Conservation (phyloP, 2,888 invertebrate genomes). For the Scaptodrosophila latifasciaeformis region DNA sequence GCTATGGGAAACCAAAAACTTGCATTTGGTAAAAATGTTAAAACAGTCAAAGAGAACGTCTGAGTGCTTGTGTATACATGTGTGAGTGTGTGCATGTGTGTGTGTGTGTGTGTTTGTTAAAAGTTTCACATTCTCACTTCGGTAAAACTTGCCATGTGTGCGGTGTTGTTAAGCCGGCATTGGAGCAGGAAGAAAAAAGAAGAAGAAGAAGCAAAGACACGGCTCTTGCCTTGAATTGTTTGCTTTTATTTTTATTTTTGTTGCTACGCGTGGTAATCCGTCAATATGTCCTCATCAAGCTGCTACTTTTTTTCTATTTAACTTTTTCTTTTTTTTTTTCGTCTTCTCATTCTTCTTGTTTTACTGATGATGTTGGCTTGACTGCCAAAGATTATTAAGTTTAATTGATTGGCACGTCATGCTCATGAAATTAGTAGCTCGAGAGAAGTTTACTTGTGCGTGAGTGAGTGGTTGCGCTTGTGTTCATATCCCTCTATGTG, state of each 20-base stretch:
- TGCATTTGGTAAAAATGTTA: slow-evolving; percentile 23
- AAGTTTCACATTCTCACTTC: slow-evolving; percentile 27
- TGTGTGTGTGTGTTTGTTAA: slow-evolving; percentile 8
- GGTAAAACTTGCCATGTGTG: no score
- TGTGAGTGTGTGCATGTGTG: slow-evolving; percentile 6
- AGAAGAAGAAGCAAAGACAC: no score
- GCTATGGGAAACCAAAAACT: slow-evolving; percentile 36
- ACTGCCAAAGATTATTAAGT: slow-evolving; percentile 30
- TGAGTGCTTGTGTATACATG: slow-evolving; percentile 13
- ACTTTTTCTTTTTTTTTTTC: no score
- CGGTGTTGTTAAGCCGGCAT: no score
- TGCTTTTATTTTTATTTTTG: neutral
- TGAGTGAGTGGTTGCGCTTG: no score
- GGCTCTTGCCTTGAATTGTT: no score
- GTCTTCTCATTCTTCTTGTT: slow-evolving; percentile 4
- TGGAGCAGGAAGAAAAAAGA: no score
- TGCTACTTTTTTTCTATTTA: neutral
- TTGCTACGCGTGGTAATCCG: neutral
- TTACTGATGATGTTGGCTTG: neutral
- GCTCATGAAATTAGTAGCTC: no score
- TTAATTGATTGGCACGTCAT: slow-evolving; percentile 36
- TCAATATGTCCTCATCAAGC: slow-evolving; percentile 14
- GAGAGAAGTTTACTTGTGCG: no score
- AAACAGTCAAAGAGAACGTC: slow-evolving; percentile 1
- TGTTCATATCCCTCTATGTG: no score